Conservation (phyloP, 2,113 vertebrate species). For the Struthio camelus region DNA sequence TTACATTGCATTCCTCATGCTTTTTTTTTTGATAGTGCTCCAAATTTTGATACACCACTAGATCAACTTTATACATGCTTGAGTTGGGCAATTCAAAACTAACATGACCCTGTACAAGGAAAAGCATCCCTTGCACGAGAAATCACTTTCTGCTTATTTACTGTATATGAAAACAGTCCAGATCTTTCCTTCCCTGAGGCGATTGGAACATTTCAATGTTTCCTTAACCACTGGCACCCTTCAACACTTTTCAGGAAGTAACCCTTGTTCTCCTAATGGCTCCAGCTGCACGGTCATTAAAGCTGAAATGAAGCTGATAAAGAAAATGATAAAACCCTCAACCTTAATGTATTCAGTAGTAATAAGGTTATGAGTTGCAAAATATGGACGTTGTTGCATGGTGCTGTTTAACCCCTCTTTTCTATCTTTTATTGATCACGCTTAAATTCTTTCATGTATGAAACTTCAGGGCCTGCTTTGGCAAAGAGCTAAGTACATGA, state of each 20-base stretch:
- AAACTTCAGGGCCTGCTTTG: neutral
- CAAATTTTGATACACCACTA: conserved; percentile 33
- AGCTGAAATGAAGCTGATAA: conserved; percentile 20
- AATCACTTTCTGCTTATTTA: conserved; percentile 53
- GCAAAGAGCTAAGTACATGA: neutral
- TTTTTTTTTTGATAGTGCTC: conserved; percentile 43
- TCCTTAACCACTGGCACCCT: neutral
- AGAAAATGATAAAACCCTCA: neutral
- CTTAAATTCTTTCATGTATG: neutral
- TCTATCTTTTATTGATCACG: neutral
- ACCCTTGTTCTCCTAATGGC: conserved; percentile 40
- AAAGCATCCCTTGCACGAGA: conserved; percentile 5
- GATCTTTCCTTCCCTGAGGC: conserved; percentile 41
- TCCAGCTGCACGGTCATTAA: conserved; percentile 22
- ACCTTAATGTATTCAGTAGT: neutral
- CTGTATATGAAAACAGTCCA: conserved; percentile 32
- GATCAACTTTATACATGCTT: conserved; percentile 46
- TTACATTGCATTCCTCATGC: conserved; percentile 18
- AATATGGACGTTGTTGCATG: neutral
- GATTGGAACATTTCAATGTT: conserved; percentile 36
- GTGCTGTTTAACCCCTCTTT: neutral
- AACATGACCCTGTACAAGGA: conserved; percentile 18
- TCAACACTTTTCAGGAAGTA: conserved; percentile 42
- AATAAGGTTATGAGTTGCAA: neutral
- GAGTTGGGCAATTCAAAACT: conserved; percentile 62